Evolutionary conservation across 2,888 invertebrate species (phyloP).

Genomic region (Polymixis lichenea): DNA sequence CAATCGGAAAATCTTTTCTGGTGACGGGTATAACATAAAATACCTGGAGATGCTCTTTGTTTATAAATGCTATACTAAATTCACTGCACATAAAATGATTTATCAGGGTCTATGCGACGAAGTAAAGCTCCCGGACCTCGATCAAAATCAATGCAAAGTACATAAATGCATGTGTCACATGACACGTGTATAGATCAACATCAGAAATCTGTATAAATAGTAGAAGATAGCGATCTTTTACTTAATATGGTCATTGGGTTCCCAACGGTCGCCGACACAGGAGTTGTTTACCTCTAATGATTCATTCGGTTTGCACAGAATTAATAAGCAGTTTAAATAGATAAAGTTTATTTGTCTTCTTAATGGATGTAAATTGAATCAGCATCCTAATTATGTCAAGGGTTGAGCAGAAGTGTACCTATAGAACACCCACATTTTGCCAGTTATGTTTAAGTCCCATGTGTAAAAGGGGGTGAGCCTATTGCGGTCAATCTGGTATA

Average conservation of each 20-base stretch:
- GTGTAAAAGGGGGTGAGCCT: no score
- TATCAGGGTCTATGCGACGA: background rate
- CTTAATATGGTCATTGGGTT: slow-evolving; percentile 49
- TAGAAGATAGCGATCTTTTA: slow-evolving; percentile 43
- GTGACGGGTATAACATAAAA: no score
- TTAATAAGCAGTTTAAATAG: slow-evolving; percentile 9
- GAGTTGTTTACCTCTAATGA: slow-evolving; percentile 27
- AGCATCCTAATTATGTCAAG: slow-evolving; percentile 14
- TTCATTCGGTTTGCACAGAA: slow-evolving; percentile 33
- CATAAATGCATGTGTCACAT: slow-evolving; percentile 31
- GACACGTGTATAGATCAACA: slow-evolving; percentile 36
- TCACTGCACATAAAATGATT: background rate
- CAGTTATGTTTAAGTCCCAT: no score
- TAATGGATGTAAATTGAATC: background rate
- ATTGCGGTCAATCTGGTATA: no score
- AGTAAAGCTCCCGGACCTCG: slow-evolving; percentile 16
- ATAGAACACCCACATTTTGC: no score
- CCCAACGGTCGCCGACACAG: background rate
- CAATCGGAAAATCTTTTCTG: no score
- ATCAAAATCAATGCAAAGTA: slow-evolving; percentile 15
- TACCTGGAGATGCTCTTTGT: no score
- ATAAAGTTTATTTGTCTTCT: slow-evolving; percentile 18
- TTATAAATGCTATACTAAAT: no score
- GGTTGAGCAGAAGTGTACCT: no score
- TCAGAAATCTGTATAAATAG: slow-evolving; percentile 28